Evolutionary conservation across 2,113 vertebrate genomes (phyloP).

Genomic region (Nannospalax galili): DNA sequence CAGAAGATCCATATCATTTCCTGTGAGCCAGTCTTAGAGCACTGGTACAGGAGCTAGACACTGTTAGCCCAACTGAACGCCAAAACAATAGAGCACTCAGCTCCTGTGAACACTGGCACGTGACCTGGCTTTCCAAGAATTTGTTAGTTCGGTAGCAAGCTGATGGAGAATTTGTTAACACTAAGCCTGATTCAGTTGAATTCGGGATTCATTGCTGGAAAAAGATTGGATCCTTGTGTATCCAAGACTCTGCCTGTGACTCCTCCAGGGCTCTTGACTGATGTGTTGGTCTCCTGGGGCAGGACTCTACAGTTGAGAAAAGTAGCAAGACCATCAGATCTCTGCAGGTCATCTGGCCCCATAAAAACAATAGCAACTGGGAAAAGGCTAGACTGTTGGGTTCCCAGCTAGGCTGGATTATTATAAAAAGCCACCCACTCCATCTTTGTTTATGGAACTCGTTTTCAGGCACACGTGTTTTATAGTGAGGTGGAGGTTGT

Average conservation of each 20-base stretch:
- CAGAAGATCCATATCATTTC: conserved; percentile 47
- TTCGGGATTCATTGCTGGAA: conserved; percentile 31
- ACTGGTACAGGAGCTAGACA: background rate
- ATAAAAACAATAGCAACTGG: conserved; percentile 79
- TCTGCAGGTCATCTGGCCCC: conserved; percentile 77
- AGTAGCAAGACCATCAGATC: conserved; percentile 80
- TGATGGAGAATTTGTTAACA: background rate
- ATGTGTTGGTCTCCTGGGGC: conserved; percentile 72
- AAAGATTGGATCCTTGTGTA: conserved; percentile 35
- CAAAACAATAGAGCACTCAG: background rate
- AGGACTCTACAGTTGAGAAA: conserved; percentile 73
- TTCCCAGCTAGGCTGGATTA: conserved; percentile 68
- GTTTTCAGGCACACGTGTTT: conserved; percentile 85
- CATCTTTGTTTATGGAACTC: conserved; percentile 85
- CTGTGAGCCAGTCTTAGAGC: background rate
- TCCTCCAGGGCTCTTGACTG: conserved; percentile 58
- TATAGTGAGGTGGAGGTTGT: conserved; percentile 82
- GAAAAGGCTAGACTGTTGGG: conserved; percentile 69
- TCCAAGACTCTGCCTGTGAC: conserved; percentile 61
- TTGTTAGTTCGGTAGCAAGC: background rate
- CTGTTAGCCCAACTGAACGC: background rate
- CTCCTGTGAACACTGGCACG: background rate
- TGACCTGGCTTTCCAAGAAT: background rate
- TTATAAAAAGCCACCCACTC: conserved; percentile 77
- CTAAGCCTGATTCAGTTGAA: conserved; percentile 33